Conservation (phyloP, 2,888 invertebrate genomes). For the Lasioglossum malachurum region DNA sequence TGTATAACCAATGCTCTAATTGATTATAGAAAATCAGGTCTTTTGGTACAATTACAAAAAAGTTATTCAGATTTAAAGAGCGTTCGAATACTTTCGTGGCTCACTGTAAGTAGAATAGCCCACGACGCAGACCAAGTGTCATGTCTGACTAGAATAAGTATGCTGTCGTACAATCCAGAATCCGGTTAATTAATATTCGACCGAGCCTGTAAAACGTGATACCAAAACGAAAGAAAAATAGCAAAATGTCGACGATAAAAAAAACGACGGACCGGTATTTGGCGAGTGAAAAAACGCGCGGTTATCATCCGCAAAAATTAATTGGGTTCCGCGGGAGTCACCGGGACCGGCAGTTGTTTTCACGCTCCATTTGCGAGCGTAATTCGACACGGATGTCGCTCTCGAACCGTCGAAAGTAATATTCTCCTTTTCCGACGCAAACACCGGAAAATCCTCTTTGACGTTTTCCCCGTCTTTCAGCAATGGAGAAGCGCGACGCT, state of each 20-base stretch:
- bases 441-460: conserved; percentile 44
- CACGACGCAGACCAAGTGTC: not conserved
- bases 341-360: conserved; percentile 4
- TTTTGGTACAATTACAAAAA: too few relatives aligned
- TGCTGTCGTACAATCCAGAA: not conserved
- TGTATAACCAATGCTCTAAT: too few relatives aligned
- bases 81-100: too few relatives aligned
- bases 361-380: conserved; percentile 26
- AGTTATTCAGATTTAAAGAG: too few relatives aligned
- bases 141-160: not conserved
- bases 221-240: not conserved
- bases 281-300: not conserved
- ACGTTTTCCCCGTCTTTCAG: conserved; percentile 20
- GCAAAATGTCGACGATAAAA: not conserved
- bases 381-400: conserved; percentile 27
- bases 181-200: not conserved
- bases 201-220: not conserved
- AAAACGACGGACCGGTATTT: not conserved
- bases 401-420: conserved; percentile 40
- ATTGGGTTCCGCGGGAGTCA: not conserved
- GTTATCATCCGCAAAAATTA: not conserved
- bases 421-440: conserved; percentile 25
- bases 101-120: not conserved
- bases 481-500: not conserved
- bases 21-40: too few relatives aligned